phyloP scores from a whole-genome alignment of 2,113 vertebrate genomes.

The Pogona vitticeps region DNA sequence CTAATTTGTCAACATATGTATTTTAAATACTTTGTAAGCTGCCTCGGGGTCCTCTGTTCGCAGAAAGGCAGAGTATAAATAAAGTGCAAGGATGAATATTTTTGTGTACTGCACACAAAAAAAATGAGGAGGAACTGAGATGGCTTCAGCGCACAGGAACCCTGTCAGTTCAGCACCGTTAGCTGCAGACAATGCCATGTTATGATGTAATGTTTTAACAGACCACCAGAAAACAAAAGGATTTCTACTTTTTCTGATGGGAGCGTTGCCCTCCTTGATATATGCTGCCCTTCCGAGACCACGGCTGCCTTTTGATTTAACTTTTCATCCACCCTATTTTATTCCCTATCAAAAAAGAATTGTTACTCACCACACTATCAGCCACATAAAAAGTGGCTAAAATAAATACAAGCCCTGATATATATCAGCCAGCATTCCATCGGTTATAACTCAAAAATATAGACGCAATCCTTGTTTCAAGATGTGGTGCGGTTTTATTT shows the following conservation, averaged over 20 bases:
- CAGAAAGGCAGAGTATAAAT: too few species aligned
- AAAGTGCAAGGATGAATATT: too few species aligned
- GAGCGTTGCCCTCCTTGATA: background rate
- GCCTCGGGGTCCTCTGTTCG: too few species aligned
- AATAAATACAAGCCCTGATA: slow-evolving; percentile 41
- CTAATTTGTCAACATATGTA: too few species aligned
- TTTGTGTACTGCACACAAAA: too few species aligned
- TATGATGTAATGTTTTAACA: slow-evolving; percentile 26
- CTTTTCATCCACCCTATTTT: slow-evolving; percentile 48
- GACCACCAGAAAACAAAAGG: slow-evolving; percentile 27
- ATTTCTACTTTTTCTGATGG: background rate
- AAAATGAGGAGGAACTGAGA: too few species aligned
- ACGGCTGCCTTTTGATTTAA: slow-evolving; percentile 47
- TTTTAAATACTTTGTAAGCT: too few species aligned
- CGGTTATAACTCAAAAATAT: slow-evolving; percentile 39
- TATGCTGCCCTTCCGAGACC: slow-evolving; percentile 31
- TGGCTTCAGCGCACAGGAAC: too few species aligned
- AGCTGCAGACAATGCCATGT: background rate
- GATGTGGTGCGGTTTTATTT: slow-evolving; percentile 51
- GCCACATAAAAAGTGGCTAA: slow-evolving; percentile 32
- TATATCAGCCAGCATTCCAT: slow-evolving; percentile 32
- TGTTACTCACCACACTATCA: slow-evolving; percentile 44
- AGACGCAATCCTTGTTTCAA: slow-evolving; percentile 33
- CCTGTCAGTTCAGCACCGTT: background rate
- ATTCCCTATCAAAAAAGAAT: slow-evolving; percentile 50